Evolutionary conservation across 2,888 invertebrate species (phyloP), one percentile per base, ranked within the genome.

Genomic region (Congeria kusceri): DNA sequence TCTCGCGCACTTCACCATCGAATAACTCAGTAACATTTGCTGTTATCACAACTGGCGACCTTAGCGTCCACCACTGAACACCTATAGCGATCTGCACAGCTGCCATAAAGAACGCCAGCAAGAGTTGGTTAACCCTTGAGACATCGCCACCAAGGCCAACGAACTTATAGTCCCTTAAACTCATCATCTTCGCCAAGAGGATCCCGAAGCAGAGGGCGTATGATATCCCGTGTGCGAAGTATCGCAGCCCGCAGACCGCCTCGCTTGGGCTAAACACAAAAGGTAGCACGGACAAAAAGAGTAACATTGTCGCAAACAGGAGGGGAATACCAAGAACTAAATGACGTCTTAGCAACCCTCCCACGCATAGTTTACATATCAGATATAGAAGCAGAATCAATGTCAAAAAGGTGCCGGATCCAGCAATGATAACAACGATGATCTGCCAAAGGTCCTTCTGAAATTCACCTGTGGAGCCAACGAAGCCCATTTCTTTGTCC

Each of bases 141-240:
- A 97, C 96, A 11, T 98, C 97, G 53, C 98, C 98, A 70, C 98
- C 95, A 92, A 98, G 97, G 47, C 98, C 97, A 25, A 91, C 88
- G 58, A 86, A 74, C 94, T 97, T 97, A 86, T 98, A 95, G 92
- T 97, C 97, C 87, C 98, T 96, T 74, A 98, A 95, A 93, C 98
- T 97, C 83, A 98, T 97, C 94, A 98, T 97, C 94, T 98, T 98
- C 84, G 98, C 98, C 87, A 98, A 95, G 61, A 98, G 95, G 0
- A 98, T 96, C 49, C 97, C 97, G 93, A 98, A 98, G 74, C 97
- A 96, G 67, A 98, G 95, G 64, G 97, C 96, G 86, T 94, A 94
- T 87, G 93, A 90, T 46, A 94, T 76, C 2, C 94, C 93, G 53
- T 94, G 92, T 2, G 93, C 89, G 70, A 94, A 91, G 57, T 93